Percentiles rank a stretch among this genome's conserved stretches.
These are phyloP conservation scores for Magallana gigas DNA, from an alignment of 1,140 invertebrate species.

Conservation along the genomic window DNA sequence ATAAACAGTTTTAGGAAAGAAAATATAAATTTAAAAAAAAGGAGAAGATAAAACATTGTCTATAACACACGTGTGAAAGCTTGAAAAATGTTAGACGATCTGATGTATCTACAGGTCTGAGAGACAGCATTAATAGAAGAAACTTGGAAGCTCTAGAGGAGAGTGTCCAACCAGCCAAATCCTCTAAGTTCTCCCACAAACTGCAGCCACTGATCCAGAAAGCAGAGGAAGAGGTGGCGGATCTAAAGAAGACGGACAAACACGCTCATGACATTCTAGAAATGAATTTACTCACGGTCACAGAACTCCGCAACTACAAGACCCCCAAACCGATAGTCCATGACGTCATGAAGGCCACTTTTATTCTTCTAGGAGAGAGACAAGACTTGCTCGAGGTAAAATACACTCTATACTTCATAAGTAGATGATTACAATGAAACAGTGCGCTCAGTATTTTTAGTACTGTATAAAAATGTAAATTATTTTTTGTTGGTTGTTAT, in stretches of 20 bases:
- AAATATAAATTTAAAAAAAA: neutral
- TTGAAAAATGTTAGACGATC: no score
- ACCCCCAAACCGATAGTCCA: conserved; percentile 57
- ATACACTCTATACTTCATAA: neutral
- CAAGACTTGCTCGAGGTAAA: conserved; percentile 55
- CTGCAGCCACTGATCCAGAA: conserved; percentile 41
- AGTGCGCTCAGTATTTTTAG: neutral
- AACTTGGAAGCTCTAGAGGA: conserved; percentile 43
- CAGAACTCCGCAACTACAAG: conserved; percentile 65
- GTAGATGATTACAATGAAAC: neutral
- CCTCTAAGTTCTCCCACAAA: conserved; percentile 10
- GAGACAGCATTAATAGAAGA: conserved; percentile 35
- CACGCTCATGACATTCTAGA: conserved; percentile 58
- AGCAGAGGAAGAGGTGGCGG: conserved; percentile 50
- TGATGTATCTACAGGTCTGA: conserved; percentile 28
- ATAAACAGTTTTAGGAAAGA: neutral
- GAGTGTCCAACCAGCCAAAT: conserved; percentile 37
- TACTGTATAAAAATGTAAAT: neutral
- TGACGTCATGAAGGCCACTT: conserved; percentile 65
- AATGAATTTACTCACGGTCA: conserved; percentile 56
- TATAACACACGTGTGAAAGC: no score
- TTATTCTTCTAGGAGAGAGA: conserved; percentile 62
- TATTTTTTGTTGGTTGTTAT: neutral
- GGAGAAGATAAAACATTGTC: no score
- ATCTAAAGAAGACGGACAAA: conserved; percentile 55